Conservation (phyloP, 2,888 invertebrate genomes). For the Myopa testacea region DNA sequence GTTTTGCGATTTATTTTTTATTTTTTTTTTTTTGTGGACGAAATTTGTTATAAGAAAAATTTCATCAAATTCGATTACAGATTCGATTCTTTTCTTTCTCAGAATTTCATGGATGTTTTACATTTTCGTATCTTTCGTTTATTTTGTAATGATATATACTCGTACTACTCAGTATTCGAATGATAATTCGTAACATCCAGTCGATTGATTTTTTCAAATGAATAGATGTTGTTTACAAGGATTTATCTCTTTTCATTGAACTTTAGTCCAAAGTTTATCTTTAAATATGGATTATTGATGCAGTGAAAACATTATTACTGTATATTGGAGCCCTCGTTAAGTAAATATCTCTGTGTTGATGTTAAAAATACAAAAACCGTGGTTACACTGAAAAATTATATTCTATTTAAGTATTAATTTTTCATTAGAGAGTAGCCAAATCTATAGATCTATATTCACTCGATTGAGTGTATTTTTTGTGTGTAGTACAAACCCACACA, state of each 20-base stretch:
- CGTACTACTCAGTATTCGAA: too few species aligned
- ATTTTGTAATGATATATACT: too few species aligned
- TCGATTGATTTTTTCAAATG: constrained; percentile 13
- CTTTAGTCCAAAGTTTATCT: constrained; percentile 66
- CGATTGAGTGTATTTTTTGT: constrained; percentile 12
- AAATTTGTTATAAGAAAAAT: too few species aligned
- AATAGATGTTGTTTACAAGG: constrained; percentile 47
- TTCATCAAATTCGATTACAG: too few species aligned
- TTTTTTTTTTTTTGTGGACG: too few species aligned
- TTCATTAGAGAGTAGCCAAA: constrained; percentile 5
- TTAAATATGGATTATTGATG: constrained; percentile 49
- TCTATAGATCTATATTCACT: constrained; percentile 14
- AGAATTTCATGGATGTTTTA: too few species aligned
- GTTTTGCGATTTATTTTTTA: too few species aligned
- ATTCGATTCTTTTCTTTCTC: too few species aligned
- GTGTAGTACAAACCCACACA: constrained; percentile 13
- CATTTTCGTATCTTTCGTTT: too few species aligned
- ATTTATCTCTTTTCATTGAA: constrained; percentile 66
- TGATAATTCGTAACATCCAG: neutral
- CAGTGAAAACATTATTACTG: constrained; percentile 28
- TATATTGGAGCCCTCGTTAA: constrained; percentile 23
- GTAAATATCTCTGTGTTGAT: constrained; percentile 31
- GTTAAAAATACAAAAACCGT: constrained; percentile 16
- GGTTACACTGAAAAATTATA: constrained; percentile 28
- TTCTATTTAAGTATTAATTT: constrained; percentile 16